Conservation (phyloP, 2,797 vertebrate species). For the Nyctibius grandis region DNA sequence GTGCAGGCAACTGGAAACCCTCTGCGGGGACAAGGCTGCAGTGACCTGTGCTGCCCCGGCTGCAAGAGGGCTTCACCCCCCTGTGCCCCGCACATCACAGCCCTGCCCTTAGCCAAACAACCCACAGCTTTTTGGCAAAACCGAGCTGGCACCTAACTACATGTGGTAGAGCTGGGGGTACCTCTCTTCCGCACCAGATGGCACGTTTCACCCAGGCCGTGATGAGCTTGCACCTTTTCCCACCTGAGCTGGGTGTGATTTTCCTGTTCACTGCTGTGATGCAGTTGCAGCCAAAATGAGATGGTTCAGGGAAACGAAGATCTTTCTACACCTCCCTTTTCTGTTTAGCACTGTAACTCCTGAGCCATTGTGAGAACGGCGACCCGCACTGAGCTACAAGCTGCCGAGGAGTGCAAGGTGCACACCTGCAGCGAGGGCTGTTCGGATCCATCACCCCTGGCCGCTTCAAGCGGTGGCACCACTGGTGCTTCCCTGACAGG, state of each 20-base stretch:
- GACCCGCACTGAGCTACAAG: background rate
- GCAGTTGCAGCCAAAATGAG: background rate
- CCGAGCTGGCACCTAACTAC: background rate
- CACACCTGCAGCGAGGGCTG: background rate
- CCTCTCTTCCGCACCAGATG: background rate
- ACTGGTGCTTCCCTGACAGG: background rate
- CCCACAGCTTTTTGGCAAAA: background rate
- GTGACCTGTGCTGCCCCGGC: background rate
- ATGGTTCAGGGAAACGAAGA: background rate
- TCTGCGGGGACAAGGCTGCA: background rate
- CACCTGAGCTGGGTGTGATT: background rate
- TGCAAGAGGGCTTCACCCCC: background rate
- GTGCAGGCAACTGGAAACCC: background rate
- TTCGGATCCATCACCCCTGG: accelerated
- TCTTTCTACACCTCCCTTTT: background rate
- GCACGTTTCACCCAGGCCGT: accelerated
- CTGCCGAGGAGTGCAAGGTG: background rate
- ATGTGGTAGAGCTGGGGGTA: background rate
- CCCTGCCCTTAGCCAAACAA: background rate
- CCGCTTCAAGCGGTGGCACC: background rate
- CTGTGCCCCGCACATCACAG: background rate
- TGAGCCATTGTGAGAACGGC: accelerated
- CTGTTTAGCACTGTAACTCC: background rate
- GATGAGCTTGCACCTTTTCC: background rate
- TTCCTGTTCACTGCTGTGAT: background rate